These are phyloP conservation scores for Liopterus haemorrhoidalis DNA, from an alignment of 2,888 invertebrate genomes.

Conservation along the genomic window DNA sequence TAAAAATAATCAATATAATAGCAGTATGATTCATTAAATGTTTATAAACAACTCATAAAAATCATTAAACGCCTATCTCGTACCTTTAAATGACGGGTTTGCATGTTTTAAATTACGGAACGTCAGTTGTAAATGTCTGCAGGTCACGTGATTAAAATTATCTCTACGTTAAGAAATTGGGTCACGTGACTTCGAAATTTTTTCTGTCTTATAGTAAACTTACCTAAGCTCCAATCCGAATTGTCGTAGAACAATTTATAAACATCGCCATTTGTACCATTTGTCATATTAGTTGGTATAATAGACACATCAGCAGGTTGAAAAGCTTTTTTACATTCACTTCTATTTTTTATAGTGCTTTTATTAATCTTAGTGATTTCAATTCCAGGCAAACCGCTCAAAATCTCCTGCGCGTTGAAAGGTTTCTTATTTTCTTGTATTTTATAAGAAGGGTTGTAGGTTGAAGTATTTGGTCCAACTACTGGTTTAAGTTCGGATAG, in stretches of 20 bases:
- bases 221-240: constrained; percentile 45
- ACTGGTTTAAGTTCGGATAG: constrained; percentile 38
- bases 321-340: constrained; percentile 36
- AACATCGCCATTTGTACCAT: constrained; percentile 35
- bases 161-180: too few species aligned
- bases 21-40: too few species aligned
- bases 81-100: too few species aligned
- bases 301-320: constrained; percentile 45
- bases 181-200: too few species aligned
- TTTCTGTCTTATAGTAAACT: too few species aligned
- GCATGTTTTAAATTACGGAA: too few species aligned
- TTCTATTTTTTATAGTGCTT: constrained; percentile 34
- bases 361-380: constrained; percentile 45
- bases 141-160: too few species aligned
- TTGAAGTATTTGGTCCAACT: constrained; percentile 30
- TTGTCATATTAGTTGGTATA: constrained; percentile 38
- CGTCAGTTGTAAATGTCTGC: too few species aligned
- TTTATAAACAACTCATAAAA: too few species aligned
- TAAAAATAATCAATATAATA: too few species aligned
- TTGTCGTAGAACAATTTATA: constrained; percentile 39
- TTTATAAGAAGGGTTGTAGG: constrained; percentile 13
- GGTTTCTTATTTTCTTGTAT: constrained; percentile 21
- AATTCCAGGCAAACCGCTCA: constrained; percentile 45
- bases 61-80: too few species aligned
- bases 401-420: constrained; percentile 43